Conservation (phyloP, 2,797 vertebrate genomes). For the Microctenopoma stevenorrisi region DNA sequence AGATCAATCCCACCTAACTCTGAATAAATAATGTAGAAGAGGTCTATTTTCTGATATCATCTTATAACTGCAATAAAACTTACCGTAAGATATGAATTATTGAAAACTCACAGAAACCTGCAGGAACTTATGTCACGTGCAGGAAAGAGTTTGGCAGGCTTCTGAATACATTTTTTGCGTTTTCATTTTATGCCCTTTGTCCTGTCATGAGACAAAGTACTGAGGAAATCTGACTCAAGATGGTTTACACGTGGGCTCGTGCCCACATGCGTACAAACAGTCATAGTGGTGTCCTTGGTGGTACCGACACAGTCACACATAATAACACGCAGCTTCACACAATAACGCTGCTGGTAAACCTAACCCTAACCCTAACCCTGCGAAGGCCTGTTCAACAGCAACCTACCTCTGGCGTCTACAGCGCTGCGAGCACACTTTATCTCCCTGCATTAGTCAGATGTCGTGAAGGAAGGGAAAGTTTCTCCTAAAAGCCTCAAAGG, state of each 20-base stretch:
- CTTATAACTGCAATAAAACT: too few relatives aligned
- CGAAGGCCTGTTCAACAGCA: conserved; percentile 47
- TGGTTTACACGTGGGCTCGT: conserved; percentile 7
- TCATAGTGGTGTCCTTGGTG: background rate
- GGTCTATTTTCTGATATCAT: too few relatives aligned
- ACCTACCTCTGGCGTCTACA: conserved; percentile 41
- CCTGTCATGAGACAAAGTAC: too few relatives aligned
- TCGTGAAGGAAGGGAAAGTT: conserved; percentile 68
- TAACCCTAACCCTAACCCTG: conserved; percentile 33
- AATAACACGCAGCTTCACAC: conserved; percentile 38
- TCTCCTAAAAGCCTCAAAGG: conserved; percentile 55
- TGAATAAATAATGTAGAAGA: background rate
- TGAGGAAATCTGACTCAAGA: conserved; percentile 22
- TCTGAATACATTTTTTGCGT: too few relatives aligned
- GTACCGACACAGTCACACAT: conserved; percentile 21
- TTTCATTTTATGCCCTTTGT: too few relatives aligned
- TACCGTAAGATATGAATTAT: too few relatives aligned
- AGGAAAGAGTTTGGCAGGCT: too few relatives aligned
- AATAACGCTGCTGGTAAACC: conserved; percentile 44
- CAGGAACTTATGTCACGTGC: too few relatives aligned
- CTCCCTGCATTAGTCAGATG: conserved; percentile 38
- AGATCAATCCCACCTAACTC: background rate
- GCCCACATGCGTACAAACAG: background rate
- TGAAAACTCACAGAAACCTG: too few relatives aligned
- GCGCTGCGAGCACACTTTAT: conserved; percentile 42